Evolutionary conservation across 1,140 invertebrate genomes (phyloP), one percentile per base, ranked within the genome.

Genomic region (Amphibalanus amphitrite): DNA sequence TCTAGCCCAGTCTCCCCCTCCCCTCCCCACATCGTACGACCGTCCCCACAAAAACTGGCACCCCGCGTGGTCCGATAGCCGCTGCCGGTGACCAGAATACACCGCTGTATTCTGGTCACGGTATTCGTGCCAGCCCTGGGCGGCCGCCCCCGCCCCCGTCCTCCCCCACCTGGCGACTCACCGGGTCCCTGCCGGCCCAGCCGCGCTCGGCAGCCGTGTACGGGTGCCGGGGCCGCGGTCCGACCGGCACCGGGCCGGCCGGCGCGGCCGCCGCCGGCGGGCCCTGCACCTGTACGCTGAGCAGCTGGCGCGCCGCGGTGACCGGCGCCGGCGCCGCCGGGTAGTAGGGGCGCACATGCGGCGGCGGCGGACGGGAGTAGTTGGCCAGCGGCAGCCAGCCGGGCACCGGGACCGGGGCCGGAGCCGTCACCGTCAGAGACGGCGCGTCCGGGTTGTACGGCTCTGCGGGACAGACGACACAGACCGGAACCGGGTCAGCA

Each of bases 371-470:
- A 1, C 47, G 47, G 10, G 47, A 6, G 47, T 59, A 59, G 47
- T 59, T 59, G 47, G 47, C 10, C 47, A 59, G 10, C 6, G 47
- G 47, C 47, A 13, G 13, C 47, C 47, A 59, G 47, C 28, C 73
- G 73, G 29, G 71, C 28, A 38, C 33, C 33, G 25, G 73, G 71
- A n/a, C 33, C 4, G 74, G 67, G 69, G 69, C 69, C n/a, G 74
- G 68, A 69, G 75, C 71, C 67, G 74, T 71, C 70, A 75, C 74
- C 28, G 76, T 75, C 68, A 94, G 89, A 74, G 89, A 89, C 4
- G 92, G 92, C 3, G 89, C 88, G 77, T 92, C 89, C 3, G 92
- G 92, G 83, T 93, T 93, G 64, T 76, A 76, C 15, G 72, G 64
- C 33, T 74, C 74, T 72, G 65, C 3, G 30, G 33, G 29, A n/a